Conservation (phyloP, 2,113 vertebrate genomes). For the Platysteira castanea region DNA sequence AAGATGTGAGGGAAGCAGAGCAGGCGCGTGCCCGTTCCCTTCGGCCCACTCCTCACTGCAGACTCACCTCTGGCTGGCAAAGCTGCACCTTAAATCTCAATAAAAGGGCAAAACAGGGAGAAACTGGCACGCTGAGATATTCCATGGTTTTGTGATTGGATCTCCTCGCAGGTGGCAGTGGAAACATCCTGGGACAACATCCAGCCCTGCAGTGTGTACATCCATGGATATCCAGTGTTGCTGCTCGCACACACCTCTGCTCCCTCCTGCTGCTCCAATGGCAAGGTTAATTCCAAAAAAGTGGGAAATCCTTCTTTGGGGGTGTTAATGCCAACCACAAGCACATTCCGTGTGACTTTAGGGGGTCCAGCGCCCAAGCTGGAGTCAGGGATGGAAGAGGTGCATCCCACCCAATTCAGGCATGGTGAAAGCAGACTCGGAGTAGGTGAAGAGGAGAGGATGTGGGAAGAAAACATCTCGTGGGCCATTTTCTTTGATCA, state of each 20-base stretch:
- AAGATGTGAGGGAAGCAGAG: neutral
- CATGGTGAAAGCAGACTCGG: accelerated
- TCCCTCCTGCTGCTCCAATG: neutral
- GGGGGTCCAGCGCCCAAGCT: too few relatives aligned
- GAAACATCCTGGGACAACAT: neutral
- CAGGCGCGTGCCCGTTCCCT: neutral
- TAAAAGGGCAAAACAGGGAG: neutral
- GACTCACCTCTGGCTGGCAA: neutral
- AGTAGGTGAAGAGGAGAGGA: neutral
- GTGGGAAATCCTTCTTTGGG: neutral
- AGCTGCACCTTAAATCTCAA: neutral
- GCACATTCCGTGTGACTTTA: neutral
- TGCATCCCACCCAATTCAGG: neutral
- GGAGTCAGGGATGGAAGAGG: neutral
- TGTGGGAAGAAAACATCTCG: neutral
- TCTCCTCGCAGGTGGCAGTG: neutral
- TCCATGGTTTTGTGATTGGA: neutral
- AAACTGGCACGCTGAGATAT: neutral
- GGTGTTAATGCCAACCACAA: neutral
- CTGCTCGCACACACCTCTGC: neutral
- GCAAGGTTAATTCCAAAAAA: neutral
- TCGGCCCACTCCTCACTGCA: neutral
- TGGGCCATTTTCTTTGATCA: neutral
- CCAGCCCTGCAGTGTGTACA: neutral
- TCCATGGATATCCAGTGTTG: accelerated